phyloP scores from a whole-genome alignment of 2,797 vertebrate genomes.

The Parauchenoglanis ngamensis region DNA sequence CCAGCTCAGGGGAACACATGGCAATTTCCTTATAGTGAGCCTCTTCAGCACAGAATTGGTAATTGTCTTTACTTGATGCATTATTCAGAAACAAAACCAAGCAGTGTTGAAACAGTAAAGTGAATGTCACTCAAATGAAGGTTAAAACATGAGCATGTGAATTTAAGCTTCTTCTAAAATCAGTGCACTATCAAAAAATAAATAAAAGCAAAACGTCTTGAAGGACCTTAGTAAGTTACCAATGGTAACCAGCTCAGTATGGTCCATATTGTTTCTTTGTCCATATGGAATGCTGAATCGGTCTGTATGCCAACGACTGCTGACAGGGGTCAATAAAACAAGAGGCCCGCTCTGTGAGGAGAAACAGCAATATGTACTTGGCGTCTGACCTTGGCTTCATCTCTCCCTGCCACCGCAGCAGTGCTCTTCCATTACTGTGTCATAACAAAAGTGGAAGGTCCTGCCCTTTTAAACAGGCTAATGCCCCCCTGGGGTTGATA shows the following conservation, averaged over 20 bases:
- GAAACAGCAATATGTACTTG: conserved; percentile 20
- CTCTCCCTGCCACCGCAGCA: conserved; percentile 56
- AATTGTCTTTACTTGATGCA: conserved; percentile 20
- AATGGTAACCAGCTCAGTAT: conserved; percentile 30
- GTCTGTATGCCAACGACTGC: not conserved
- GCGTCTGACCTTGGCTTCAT: conserved; percentile 56
- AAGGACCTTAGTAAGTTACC: not conserved
- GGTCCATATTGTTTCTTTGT: conserved; percentile 31
- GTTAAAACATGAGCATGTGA: conserved; percentile 11
- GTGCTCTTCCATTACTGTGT: conserved; percentile 55
- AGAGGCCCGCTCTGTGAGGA: conserved; percentile 14
- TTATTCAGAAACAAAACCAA: conserved; percentile 32
- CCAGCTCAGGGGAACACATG: conserved; percentile 7
- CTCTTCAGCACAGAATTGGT: conserved; percentile 17
- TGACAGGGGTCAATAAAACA: conserved; percentile 32
- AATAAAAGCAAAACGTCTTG: not conserved
- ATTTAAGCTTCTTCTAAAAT: conserved; percentile 27
- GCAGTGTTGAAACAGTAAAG: not conserved
- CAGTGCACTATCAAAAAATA: conserved; percentile 7
- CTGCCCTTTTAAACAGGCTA: conserved; percentile 51
- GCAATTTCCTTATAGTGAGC: conserved; percentile 7
- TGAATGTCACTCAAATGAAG: not conserved
- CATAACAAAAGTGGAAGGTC: conserved; percentile 49
- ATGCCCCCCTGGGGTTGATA: conserved; percentile 68
- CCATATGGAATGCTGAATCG: not conserved